phyloP scores from a whole-genome alignment of 2,888 invertebrate species.

The Tyria jacobaeae region DNA sequence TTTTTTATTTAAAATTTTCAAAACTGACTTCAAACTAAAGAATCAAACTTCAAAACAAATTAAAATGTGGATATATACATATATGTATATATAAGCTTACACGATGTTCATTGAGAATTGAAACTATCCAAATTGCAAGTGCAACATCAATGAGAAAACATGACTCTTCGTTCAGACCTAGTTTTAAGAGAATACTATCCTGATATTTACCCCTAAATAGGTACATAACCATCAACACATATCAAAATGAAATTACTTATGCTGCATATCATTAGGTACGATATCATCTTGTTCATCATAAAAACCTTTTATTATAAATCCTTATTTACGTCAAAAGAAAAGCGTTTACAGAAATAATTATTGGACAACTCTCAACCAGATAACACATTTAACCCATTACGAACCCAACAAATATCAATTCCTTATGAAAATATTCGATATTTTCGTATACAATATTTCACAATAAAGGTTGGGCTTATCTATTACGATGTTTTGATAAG shows the following conservation, averaged over 20 bases:
- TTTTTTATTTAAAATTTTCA: no score
- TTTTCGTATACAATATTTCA: slow-evolving; percentile 5
- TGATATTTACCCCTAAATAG: not conserved
- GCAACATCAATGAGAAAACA: no score
- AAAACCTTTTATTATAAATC: not conserved
- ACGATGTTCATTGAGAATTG: no score
- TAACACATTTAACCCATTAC: slow-evolving; percentile 12
- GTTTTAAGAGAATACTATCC: no score
- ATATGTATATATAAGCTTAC: no score
- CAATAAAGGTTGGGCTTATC: not conserved
- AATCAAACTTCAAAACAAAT: no score
- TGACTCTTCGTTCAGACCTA: no score
- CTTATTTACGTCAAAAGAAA: not conserved
- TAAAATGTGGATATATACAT: no score
- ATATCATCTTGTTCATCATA: not conserved
- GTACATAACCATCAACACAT: not conserved
- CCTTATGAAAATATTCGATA: slow-evolving; percentile 17
- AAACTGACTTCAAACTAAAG: no score
- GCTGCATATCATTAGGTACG: not conserved
- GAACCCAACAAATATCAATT: slow-evolving; percentile 17
- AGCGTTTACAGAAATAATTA: not conserved
- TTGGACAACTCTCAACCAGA: not conserved
- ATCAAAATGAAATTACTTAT: not conserved
- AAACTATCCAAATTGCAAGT: no score
- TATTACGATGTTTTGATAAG: slow-evolving; percentile 5